These are phyloP conservation scores for Lepidonotus clava DNA, from an alignment of 2,888 invertebrate species.

Conservation along the genomic window DNA sequence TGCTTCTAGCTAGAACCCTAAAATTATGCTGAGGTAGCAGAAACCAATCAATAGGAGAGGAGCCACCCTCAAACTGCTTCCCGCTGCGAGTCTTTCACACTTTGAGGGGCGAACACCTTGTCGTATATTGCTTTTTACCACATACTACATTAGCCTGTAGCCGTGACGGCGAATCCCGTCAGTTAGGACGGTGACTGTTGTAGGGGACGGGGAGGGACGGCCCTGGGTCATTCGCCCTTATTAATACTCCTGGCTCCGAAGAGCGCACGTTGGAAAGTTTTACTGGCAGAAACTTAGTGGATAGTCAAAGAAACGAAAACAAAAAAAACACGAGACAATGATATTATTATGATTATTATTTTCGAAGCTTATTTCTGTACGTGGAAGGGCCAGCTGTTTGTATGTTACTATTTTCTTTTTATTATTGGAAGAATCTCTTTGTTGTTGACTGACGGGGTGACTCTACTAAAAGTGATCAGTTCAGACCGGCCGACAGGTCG, in stretches of 20 bases:
- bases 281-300: conserved; percentile 36
- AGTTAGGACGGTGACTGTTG: too few species aligned
- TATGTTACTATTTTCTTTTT: neutral
- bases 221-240: too few species aligned
- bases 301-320: neutral
- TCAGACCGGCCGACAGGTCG: neutral
- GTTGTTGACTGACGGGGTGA: neutral
- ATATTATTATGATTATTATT: conserved; percentile 20
- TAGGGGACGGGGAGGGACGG: too few species aligned
- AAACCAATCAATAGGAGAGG: neutral
- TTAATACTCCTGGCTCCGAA: neutral
- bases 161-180: neutral
- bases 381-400: neutral
- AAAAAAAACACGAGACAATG: neutral
- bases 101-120: too few species aligned
- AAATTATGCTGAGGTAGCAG: neutral
- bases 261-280: conserved; percentile 23
- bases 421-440: conserved; percentile 5
- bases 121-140: too few species aligned
- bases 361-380: neutral
- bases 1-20: conserved; percentile 29
- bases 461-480: neutral
- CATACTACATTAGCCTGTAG: neutral
- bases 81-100: neutral
- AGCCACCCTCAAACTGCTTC: neutral